phyloP scores from a whole-genome alignment of 2,888 invertebrate genomes.

The Oeneis ivallda region DNA sequence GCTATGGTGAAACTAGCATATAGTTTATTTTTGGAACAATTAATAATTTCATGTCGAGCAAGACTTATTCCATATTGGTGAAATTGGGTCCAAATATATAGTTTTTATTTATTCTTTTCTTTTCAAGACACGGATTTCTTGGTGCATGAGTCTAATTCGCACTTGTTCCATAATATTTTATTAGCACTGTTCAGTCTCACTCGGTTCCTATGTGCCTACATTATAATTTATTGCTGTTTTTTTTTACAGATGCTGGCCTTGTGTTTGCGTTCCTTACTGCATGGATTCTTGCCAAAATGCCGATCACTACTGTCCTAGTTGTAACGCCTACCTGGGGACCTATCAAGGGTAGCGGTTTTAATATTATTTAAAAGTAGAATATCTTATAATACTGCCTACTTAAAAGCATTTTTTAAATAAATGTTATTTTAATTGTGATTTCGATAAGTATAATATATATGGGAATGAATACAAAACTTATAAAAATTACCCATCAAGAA shows the following conservation, averaged over 20 bases:
- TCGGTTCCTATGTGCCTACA: background rate
- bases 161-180: background rate
- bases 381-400: background rate
- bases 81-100: too few species aligned
- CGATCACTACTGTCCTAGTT: conserved; percentile 83
- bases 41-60: too few species aligned
- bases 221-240: background rate
- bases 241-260: conserved; percentile 75
- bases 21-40: too few species aligned
- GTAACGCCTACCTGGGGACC: conserved; percentile 79
- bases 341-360: conserved; percentile 54
- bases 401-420: conserved; percentile 5
- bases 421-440: background rate
- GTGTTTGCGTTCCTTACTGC: conserved; percentile 82
- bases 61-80: too few species aligned
- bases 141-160: too few species aligned
- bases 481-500: too few species aligned
- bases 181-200: background rate
- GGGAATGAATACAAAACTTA: too few species aligned
- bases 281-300: conserved; percentile 79
- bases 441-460: too few species aligned
- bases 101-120: too few species aligned
- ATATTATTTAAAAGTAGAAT: background rate
- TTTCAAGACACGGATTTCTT: too few species aligned
- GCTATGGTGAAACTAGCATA: too few species aligned